These are phyloP conservation scores for Notolepis coatsorum DNA, from an alignment of 2,797 vertebrate species.

Conservation along the genomic window DNA sequence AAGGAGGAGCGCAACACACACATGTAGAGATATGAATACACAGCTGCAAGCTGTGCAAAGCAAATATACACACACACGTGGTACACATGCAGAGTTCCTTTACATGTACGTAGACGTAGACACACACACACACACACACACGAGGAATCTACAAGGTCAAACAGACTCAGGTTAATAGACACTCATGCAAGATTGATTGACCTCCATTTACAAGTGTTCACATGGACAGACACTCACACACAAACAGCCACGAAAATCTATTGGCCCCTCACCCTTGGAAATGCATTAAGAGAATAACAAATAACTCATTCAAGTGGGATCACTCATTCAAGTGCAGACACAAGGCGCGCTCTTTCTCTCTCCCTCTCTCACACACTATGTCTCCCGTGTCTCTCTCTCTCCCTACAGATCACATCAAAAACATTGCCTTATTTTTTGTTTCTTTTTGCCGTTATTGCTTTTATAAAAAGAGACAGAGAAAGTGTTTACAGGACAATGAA, in stretches of 20 bases:
- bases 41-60: not conserved
- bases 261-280: slow-evolving; percentile 19
- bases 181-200: slow-evolving; percentile 61
- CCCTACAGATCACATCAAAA: slow-evolving; percentile 54
- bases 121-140: not conserved
- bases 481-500: slow-evolving; percentile 52
- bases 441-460: slow-evolving; percentile 6
- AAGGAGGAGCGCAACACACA: not conserved
- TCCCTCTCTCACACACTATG: slow-evolving; percentile 1
- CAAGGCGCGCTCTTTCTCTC: slow-evolving; percentile 21
- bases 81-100: not conserved
- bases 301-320: too few relatives aligned
- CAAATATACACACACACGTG: not conserved
- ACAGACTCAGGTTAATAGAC: slow-evolving; percentile 49
- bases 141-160: slow-evolving; percentile 31
- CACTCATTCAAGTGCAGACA: not conserved
- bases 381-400: slow-evolving; percentile 20
- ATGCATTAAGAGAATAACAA: slow-evolving; percentile 43
- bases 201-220: slow-evolving; percentile 53
- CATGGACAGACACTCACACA: slow-evolving; percentile 25
- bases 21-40: not conserved
- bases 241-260: not conserved
- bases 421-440: slow-evolving; percentile 9
- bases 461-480: slow-evolving; percentile 52
- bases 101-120: not conserved